phyloP scores from a whole-genome alignment of 2,888 invertebrate species.

The Lasiommata megera region DNA sequence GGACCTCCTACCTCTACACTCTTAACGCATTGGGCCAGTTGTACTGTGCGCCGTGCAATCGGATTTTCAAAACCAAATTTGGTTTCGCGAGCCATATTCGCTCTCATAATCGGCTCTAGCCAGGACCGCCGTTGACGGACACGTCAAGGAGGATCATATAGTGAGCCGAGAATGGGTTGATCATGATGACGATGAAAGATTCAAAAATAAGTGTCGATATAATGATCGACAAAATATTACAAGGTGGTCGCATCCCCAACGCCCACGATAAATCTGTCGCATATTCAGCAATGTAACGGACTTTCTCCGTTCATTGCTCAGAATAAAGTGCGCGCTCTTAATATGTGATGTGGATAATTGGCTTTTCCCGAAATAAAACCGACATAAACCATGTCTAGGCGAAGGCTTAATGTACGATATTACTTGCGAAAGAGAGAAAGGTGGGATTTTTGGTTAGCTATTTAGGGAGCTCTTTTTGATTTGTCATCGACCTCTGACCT shows the following conservation, averaged over 20 bases:
- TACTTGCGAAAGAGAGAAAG: constrained; percentile 17
- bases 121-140: too few species aligned
- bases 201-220: background rate
- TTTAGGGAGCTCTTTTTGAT: constrained; percentile 1
- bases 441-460: background rate
- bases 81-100: too few species aligned
- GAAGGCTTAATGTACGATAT: constrained; percentile 30
- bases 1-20: too few species aligned
- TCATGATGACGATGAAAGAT: too few species aligned
- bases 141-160: too few species aligned
- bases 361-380: constrained; percentile 69
- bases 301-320: constrained; percentile 77
- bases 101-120: too few species aligned
- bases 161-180: too few species aligned
- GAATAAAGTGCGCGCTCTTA: constrained; percentile 73
- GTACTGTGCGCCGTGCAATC: too few species aligned
- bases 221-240: constrained; percentile 31
- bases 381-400: constrained; percentile 46
- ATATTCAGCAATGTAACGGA: constrained; percentile 80
- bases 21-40: too few species aligned
- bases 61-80: too few species aligned
- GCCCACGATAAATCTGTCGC: constrained; percentile 79
- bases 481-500: background rate
- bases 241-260: constrained; percentile 47
- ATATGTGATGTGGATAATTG: constrained; percentile 78